Evolutionary conservation across 2,888 invertebrate genomes (phyloP).

Genomic region (Conus canariensis): DNA sequence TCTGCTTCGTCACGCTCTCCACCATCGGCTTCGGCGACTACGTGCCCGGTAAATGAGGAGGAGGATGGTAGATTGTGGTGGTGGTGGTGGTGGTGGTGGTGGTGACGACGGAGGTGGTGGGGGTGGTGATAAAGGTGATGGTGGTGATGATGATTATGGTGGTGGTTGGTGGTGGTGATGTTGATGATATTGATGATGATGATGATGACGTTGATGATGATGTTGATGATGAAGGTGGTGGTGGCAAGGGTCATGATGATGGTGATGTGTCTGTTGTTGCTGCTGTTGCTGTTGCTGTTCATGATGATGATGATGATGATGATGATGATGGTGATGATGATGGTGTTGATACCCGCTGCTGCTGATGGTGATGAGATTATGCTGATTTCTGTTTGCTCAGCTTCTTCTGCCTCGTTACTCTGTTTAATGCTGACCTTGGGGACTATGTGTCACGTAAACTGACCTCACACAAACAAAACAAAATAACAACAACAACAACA

Average conservation of each 20-base stretch:
- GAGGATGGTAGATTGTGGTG: too few relatives aligned
- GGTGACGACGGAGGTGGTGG: neutral
- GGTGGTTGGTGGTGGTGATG: neutral
- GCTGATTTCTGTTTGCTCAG: too few relatives aligned
- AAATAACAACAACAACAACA: neutral
- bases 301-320: neutral
- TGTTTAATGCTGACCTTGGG: too few relatives aligned
- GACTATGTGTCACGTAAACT: too few relatives aligned
- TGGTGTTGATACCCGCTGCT: neutral
- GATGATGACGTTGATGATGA: neutral
- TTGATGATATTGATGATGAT: neutral
- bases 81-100: too few relatives aligned
- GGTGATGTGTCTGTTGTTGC: neutral
- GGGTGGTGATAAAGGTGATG: neutral
- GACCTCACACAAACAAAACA: too few relatives aligned
- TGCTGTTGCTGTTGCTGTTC: neutral
- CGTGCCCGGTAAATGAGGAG: conserved; percentile 66
- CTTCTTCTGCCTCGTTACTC: too few relatives aligned
- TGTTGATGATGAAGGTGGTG: neutral
- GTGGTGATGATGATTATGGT: neutral
- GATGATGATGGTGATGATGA: neutral
- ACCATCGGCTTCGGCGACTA: conserved; percentile 80
- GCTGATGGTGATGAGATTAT: neutral
- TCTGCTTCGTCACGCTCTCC: conserved; percentile 79
- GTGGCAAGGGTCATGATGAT: neutral